A percentile compares a stretch with the other conserved stretches of the same genome.
Evolutionary conservation across 2,888 invertebrate genomes (phyloP).

Genomic region (Eudemis profundana): DNA sequence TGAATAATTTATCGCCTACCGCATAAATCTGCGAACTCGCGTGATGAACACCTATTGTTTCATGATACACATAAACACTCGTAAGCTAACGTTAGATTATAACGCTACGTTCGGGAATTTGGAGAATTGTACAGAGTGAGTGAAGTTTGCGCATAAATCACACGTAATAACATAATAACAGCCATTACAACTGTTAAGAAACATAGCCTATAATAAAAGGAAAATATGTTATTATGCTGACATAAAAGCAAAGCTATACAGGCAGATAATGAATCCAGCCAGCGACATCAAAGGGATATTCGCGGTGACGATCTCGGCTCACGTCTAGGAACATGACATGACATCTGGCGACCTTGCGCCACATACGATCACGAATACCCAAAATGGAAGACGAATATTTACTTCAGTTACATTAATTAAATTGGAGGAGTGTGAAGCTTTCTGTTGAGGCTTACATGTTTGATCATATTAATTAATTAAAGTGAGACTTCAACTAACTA

Average conservation of each 20-base stretch:
- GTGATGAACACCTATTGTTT: conserved; percentile 27
- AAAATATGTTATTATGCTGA: conserved; percentile 11
- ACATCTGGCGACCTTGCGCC: conserved; percentile 41
- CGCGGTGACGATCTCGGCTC: conserved; percentile 46
- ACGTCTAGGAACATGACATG: conserved; percentile 45
- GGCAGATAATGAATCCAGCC: conserved; percentile 27
- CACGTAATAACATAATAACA: conserved; percentile 1
- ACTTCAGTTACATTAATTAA: neutral
- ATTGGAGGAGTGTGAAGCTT: neutral
- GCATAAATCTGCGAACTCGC: conserved; percentile 39
- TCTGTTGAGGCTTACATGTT: too few species aligned
- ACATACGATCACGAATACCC: conserved; percentile 19
- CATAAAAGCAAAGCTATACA: conserved; percentile 27
- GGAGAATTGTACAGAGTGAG: too few species aligned
- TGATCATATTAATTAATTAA: too few species aligned
- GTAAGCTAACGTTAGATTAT: too few species aligned
- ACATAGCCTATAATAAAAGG: neutral
- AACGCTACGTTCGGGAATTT: too few species aligned
- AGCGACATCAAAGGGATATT: conserved; percentile 47
- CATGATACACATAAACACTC: conserved; percentile 2
- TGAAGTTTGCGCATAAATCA: too few species aligned
- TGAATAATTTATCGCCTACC: conserved; percentile 46
- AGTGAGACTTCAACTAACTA: too few species aligned
- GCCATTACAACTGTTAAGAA: neutral
- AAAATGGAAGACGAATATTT: conserved; percentile 7